Percentiles rank a stretch among this genome's conserved stretches.
Evolutionary conservation across 2,888 invertebrate genomes (phyloP).

Genomic region (Adelphocoris suturalis): DNA sequence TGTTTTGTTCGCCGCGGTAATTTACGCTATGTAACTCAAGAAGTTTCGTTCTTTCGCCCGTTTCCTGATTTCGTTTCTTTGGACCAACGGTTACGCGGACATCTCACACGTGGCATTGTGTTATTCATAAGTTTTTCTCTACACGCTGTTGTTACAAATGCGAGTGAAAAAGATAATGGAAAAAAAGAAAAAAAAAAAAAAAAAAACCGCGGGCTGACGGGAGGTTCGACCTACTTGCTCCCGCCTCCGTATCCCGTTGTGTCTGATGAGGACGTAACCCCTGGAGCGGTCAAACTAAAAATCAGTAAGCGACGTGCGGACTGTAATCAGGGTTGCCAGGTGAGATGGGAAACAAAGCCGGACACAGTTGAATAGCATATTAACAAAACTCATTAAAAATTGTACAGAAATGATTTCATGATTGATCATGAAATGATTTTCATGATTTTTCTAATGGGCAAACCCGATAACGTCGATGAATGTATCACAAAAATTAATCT

Average conservation of each 20-base stretch:
- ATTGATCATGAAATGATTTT: too few species aligned
- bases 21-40: too few species aligned
- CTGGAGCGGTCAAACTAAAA: not conserved
- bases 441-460: too few species aligned
- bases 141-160: not conserved
- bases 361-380: too few species aligned
- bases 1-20: too few species aligned
- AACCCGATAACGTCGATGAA: too few species aligned
- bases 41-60: not conserved
- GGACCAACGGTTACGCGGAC: conserved; percentile 1
- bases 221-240: conserved; percentile 20
- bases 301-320: not conserved
- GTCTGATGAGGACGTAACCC: conserved; percentile 34
- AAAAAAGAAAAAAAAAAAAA: not conserved
- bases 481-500: too few species aligned
- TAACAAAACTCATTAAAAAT: too few species aligned
- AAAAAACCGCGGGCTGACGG: not conserved
- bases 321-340: too few species aligned
- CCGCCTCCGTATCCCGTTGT: conserved; percentile 31
- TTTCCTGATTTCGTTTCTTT: not conserved
- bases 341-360: too few species aligned
- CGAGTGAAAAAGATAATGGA: conserved; percentile 1
- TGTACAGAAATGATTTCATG: too few species aligned
- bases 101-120: conserved; percentile 11
- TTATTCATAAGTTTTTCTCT: conserved; percentile 28